phyloP scores from a whole-genome alignment of 2,797 vertebrate species.

The Avahi laniger region DNA sequence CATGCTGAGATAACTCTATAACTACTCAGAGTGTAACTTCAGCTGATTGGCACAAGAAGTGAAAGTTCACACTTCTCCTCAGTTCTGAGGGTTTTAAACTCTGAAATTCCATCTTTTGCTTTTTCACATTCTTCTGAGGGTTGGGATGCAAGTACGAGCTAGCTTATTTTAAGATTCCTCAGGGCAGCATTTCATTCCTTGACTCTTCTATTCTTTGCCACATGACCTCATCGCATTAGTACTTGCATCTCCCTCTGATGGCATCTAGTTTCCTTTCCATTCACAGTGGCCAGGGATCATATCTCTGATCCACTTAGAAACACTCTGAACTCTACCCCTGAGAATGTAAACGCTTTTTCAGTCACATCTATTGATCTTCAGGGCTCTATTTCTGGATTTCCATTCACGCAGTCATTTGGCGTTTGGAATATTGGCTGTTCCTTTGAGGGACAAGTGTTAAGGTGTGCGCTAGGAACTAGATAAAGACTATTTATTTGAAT shows the following conservation, averaged over 20 bases:
- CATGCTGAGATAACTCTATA: neutral
- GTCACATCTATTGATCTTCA: constrained; percentile 92
- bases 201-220: constrained; percentile 86
- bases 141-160: constrained; percentile 68
- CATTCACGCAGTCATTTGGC: constrained; percentile 82
- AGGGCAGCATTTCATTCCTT: constrained; percentile 82
- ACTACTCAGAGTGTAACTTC: neutral
- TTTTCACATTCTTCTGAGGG: fast-evolving
- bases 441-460: constrained; percentile 80
- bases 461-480: constrained; percentile 67
- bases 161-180: constrained; percentile 87
- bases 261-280: constrained; percentile 91
- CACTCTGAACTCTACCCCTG: constrained; percentile 93
- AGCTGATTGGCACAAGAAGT: neutral
- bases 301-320: constrained; percentile 94
- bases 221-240: constrained; percentile 88
- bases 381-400: constrained; percentile 94
- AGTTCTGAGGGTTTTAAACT: neutral
- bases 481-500: constrained; percentile 75
- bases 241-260: constrained; percentile 85
- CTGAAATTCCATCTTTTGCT: neutral
- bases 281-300: constrained; percentile 89
- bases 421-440: constrained; percentile 77
- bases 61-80: neutral
- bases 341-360: constrained; percentile 91